phyloP scores from a whole-genome alignment of 2,888 invertebrate genomes.

The Bugulina stolonifera region DNA sequence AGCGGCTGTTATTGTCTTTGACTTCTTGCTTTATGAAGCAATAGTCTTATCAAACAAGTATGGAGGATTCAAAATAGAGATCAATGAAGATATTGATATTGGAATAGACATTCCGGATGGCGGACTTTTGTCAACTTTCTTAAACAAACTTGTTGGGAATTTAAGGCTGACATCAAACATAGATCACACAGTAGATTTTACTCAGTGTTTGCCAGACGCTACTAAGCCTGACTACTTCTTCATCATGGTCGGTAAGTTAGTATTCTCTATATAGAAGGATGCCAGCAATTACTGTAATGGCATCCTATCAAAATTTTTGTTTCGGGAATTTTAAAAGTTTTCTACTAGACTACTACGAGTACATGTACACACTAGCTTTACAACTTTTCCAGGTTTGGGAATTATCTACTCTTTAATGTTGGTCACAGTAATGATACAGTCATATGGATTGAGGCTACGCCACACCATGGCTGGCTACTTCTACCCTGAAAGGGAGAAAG shows the following conservation, averaged over 20 bases:
- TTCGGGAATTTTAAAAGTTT: no score
- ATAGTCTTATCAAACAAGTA: background rate
- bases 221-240: background rate
- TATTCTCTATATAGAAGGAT: no score
- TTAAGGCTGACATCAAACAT: background rate
- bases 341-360: no score
- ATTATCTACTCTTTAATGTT: background rate
- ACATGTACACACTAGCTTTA: no score
- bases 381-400: conserved; percentile 8
- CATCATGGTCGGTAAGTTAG: background rate
- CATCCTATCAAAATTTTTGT: no score
- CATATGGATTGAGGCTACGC: background rate
- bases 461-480: conserved; percentile 23
- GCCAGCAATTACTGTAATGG: no score
- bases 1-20: conserved; percentile 1
- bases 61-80: background rate
- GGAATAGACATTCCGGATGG: conserved; percentile 1
- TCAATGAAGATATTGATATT: conserved; percentile 10
- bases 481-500: conserved; percentile 18
- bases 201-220: background rate
- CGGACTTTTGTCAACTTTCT: background rate
- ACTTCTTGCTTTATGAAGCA: conserved; percentile 15
- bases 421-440: background rate
- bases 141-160: background rate
- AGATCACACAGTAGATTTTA: conserved; percentile 11